Percentiles rank a stretch among this genome's conserved stretches.
These are phyloP conservation scores for Gambusia yucatana DNA, from an alignment of 2,797 vertebrate genomes.

Conservation along the genomic window DNA sequence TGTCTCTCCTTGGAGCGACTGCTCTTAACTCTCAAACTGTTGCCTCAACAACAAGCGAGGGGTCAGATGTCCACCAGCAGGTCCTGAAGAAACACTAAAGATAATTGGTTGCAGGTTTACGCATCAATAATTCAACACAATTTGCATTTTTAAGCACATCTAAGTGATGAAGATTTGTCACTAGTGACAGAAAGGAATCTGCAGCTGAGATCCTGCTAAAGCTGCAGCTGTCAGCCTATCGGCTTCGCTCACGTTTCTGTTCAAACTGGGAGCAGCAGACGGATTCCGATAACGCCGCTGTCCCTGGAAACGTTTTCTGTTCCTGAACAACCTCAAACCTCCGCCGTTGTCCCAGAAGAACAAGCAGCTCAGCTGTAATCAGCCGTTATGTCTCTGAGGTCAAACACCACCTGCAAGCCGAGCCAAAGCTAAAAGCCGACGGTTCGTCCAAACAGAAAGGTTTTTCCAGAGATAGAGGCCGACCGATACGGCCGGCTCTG, in stretches of 20 bases:
- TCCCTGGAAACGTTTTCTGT: background rate
- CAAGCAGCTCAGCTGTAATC: background rate
- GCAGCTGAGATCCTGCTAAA: background rate
- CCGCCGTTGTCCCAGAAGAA: background rate
- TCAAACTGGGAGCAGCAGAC: background rate
- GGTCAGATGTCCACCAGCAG: background rate
- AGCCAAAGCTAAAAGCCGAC: background rate
- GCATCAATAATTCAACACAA: background rate
- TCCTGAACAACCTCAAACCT: background rate
- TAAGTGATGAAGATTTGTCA: background rate
- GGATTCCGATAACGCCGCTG: background rate
- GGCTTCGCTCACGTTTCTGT: background rate
- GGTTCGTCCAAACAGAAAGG: background rate
- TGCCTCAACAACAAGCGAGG: background rate
- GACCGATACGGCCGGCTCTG: background rate
- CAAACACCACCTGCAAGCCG: conserved; percentile 2
- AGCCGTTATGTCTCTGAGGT: conserved; percentile 8
- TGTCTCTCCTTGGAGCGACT: background rate
- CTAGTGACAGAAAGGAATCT: background rate
- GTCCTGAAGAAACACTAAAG: conserved; percentile 3
- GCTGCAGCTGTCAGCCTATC: background rate
- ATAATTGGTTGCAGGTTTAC: background rate
- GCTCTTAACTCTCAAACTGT: background rate
- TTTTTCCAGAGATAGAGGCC: background rate
- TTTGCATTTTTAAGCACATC: conserved; percentile 3